Evolutionary conservation across 1,140 invertebrate species (phyloP), one percentile per base, ranked within the genome.

Genomic region (Diabrotica virgifera): DNA sequence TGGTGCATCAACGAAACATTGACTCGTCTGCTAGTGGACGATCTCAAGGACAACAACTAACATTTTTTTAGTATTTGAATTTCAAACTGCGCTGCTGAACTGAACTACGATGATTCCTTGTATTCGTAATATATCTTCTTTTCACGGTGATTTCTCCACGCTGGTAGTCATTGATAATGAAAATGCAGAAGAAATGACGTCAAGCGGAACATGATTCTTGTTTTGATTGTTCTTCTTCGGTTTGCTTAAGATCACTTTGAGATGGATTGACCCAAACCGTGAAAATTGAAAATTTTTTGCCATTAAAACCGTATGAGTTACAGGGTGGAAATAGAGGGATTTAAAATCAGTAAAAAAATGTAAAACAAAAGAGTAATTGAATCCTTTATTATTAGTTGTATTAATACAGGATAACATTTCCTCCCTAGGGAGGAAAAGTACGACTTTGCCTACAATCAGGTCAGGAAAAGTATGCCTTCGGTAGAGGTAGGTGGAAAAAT

Each of bases 1-100:
- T 46, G 40, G 40, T 46, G 40, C 40, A 46, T 46, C 40, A 46
- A 46, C 40, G 40, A 46, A 46, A 46, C 40, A 46, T 46, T 46
- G 40, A 46, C 40, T 46, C 40, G 8, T 46, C 40, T 46, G 40
- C 40, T 46, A 46, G 40, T 46, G 8, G 8, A 46, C 40, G n/a
- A 46, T 46, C n/a, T 46, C 40, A 46, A 46, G 40, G 40, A 46
- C 40, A 46, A 46, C 40, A 8, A n/a, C 40, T 46, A 46, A 24
- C 24, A 24, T 24, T 46, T 46, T 46, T 46, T 46, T 46, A 46
- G 3, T 46, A 24, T 24, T 46, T 46, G n/a, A 46, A 46, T 10
- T 46, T 46, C n/a, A 8, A 46, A 46, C 40, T 46, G 40, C n/a
- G 40, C 40, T 46, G 40, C n/a, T 46, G 40, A 46, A 46, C 24